Base-by-base conservation (phyloP, 37 sponge, comb jelly and placozoan species). In the Eunapius fragilis region DNA sequence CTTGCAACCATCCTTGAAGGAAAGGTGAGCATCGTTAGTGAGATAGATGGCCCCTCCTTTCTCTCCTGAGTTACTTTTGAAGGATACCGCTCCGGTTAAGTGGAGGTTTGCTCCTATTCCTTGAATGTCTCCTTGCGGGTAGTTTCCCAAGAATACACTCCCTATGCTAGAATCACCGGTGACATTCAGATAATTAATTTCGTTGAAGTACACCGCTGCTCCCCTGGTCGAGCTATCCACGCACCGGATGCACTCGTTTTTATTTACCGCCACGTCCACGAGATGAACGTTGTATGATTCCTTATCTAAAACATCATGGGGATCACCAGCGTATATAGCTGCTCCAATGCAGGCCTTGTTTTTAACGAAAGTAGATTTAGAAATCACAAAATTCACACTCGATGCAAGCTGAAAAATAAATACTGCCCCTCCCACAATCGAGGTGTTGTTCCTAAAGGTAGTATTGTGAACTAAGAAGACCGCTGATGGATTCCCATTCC, bases 41-140 rank as follows among this genome's bases (percentile, higher is more conserved):
- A 86, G 31, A 35, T 67, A 50, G 11, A 86, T 0, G 12, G 87
- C 87, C 23, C 80, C 87, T 3, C 87, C 87, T 22, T 74, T 79
- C 32, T 80, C 71, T 32, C 72, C 80, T 9, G 12, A 13, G 74
- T 86, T 86, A 3, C 72, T 37, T 3, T 14, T 25, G 37, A 87
- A 87, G 23, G 30, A n/a, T 0, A 87, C 5, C 3, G 67, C 14
- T 9, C 87, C 87, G 19, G 37, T 45, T 30, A 87, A 69, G 28
- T 58, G 68, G 28, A 87, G 19, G 26, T 80, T 74, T 3, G 45
- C 74, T 19, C 75, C 87, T 12, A 36, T 23, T 0, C 31, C 33
- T 13, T 74, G 70, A 34, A 87, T 28, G 4, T 26, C 87, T 28
- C 87, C 80, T 6, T 67, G 75, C 1, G 68, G 27, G 69, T 80